phyloP scores from a whole-genome alignment of 2,113 vertebrate genomes.

The Malurus elegans region DNA sequence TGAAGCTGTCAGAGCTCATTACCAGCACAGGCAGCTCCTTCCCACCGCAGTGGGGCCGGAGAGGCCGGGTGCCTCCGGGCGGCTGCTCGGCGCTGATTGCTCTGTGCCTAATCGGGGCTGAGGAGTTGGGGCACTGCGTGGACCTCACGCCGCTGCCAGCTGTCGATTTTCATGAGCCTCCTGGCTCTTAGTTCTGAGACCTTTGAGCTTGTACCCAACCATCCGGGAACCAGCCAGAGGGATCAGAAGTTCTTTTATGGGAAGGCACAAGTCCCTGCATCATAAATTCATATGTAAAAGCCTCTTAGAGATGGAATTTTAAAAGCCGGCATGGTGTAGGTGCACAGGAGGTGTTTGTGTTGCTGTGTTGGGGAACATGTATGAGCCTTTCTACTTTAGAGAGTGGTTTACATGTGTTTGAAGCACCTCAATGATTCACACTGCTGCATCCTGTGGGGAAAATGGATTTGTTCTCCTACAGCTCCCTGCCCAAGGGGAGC shows the following conservation, averaged over 20 bases:
- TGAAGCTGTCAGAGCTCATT: not conserved
- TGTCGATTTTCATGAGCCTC: not conserved
- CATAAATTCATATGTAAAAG: rapidly evolving
- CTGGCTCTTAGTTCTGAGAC: not conserved
- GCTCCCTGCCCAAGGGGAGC: not conserved
- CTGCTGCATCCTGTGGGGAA: not conserved
- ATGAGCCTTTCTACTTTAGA: not conserved
- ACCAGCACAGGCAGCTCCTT: not conserved
- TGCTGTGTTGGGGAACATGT: not conserved
- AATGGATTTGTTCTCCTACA: not conserved
- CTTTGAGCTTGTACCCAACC: not conserved
- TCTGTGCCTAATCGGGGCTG: not conserved
- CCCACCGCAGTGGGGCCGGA: rapidly evolving
- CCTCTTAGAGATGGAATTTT: not conserved
- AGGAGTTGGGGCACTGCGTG: not conserved
- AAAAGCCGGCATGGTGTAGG: not conserved
- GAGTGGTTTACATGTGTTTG: not conserved
- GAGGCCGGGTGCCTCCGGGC: not conserved
- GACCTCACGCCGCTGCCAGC: not conserved
- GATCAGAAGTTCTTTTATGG: not conserved
- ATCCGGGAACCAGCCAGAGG: not conserved
- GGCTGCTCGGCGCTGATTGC: rapidly evolving
- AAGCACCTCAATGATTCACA: not conserved
- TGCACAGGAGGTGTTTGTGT: not conserved
- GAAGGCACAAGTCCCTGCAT: not conserved